phyloP scores from a whole-genome alignment of 2,888 invertebrate genomes.

The Erebia epiphron region DNA sequence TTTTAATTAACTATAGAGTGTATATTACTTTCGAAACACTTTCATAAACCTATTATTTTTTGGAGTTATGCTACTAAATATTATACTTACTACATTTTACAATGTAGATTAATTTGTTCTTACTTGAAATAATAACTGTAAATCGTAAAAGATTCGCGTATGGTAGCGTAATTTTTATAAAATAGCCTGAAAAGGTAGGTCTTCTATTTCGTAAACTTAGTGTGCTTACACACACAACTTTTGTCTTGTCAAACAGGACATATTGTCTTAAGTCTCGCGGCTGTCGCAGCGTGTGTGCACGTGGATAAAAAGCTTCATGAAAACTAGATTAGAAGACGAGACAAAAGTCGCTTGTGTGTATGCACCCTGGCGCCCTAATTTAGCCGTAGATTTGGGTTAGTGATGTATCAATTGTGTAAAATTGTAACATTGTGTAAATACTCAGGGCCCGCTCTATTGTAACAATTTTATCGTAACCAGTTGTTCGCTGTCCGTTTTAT shows the following conservation, averaged over 20 bases:
- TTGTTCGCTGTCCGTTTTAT: constrained; percentile 51
- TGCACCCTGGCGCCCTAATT: constrained; percentile 47
- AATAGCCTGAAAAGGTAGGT: constrained; percentile 19
- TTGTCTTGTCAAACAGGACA: not conserved
- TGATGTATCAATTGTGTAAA: constrained; percentile 58
- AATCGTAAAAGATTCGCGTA: not conserved
- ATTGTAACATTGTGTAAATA: constrained; percentile 66
- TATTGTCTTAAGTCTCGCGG: not conserved
- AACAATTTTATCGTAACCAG: constrained; percentile 33
- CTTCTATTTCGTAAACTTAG: constrained; percentile 37
- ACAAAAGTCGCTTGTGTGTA: not conserved
- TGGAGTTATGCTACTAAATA: constrained; percentile 26
- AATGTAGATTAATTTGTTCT: not conserved
- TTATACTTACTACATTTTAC: not conserved
- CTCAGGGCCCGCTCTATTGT: constrained; percentile 57
- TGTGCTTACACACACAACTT: not conserved
- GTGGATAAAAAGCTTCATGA: no score
- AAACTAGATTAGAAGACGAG: not conserved
- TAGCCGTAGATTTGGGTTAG: constrained; percentile 70
- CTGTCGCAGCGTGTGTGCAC: not conserved
- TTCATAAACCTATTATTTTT: constrained; percentile 7
- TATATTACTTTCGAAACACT: constrained; percentile 49
- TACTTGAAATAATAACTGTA: not conserved
- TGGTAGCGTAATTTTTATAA: not conserved
- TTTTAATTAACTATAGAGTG: constrained; percentile 58